A percentile compares a stretch with the other conserved stretches of the same genome.
Conservation (phyloP, 1,140 invertebrate species). For the Ceratosolen fusciceps region DNA sequence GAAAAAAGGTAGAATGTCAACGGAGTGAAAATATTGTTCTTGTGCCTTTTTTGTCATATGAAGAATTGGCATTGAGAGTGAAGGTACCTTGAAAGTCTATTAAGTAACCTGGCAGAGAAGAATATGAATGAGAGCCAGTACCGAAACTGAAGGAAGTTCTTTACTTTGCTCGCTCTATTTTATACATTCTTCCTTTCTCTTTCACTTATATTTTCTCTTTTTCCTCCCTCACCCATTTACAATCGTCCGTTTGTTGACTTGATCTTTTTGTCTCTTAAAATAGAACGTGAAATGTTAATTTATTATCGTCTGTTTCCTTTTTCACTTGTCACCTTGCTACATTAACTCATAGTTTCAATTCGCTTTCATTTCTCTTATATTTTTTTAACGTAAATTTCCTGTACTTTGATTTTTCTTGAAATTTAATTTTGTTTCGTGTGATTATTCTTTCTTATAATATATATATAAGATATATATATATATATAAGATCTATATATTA, state of each 20-base stretch:
- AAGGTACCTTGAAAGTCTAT: constrained; percentile 37
- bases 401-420: constrained; percentile 22
- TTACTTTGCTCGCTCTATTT: neutral
- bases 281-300: constrained; percentile 56
- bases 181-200: neutral
- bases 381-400: constrained; percentile 38
- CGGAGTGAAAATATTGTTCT: neutral
- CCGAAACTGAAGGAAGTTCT: constrained; percentile 34
- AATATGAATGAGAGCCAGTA: constrained; percentile 47
- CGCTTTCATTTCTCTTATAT: constrained; percentile 42
- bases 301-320: constrained; percentile 47
- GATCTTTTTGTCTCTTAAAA: constrained; percentile 47
- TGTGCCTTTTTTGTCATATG: neutral
- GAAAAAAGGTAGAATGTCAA: neutral
- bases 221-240: neutral
- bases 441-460: too few species aligned
- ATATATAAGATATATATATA: too few species aligned
- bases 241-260: neutral
- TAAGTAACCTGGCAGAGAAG: constrained; percentile 32
- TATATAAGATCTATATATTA: too few species aligned
- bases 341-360: constrained; percentile 46
- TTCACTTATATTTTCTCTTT: neutral
- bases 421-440: too few species aligned
- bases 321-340: constrained; percentile 51
- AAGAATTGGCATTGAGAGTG: neutral